These are phyloP conservation scores for Phaonia tiefii DNA, from an alignment of 2,888 invertebrate species.

Conservation along the genomic window DNA sequence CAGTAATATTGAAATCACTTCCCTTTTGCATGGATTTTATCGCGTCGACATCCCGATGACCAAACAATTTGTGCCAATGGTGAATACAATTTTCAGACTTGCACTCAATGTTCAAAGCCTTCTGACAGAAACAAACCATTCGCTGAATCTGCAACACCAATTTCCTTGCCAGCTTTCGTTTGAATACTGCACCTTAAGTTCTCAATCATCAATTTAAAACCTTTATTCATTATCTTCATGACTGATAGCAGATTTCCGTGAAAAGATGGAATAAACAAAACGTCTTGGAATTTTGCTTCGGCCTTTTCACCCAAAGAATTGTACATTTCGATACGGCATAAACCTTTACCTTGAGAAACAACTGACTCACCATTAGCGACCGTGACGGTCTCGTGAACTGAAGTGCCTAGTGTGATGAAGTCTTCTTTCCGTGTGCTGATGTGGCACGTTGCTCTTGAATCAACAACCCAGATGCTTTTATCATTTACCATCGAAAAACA, in stretches of 20 bases:
- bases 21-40: neutral
- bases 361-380: neutral
- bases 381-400: neutral
- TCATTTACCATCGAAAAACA: neutral
- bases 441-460: neutral
- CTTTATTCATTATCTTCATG: neutral
- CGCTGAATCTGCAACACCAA: neutral
- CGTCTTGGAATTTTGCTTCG: too few relatives aligned
- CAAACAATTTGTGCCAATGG: too few relatives aligned
- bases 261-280: too few relatives aligned
- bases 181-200: neutral
- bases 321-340: neutral
- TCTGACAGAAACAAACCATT: conserved; percentile 5
- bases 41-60: conserved; percentile 25
- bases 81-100: too few relatives aligned
- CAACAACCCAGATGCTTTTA: neutral
- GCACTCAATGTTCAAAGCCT: conserved; percentile 5
- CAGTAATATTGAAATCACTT: conserved; percentile 18
- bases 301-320: neutral
- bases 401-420: neutral
- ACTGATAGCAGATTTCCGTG: neutral
- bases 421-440: neutral
- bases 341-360: neutral
- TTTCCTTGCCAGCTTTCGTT: conserved; percentile 6
- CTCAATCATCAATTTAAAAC: neutral